Evolutionary conservation across 2,888 invertebrate species (phyloP).

Genomic region (Leptinotarsa haldemani): DNA sequence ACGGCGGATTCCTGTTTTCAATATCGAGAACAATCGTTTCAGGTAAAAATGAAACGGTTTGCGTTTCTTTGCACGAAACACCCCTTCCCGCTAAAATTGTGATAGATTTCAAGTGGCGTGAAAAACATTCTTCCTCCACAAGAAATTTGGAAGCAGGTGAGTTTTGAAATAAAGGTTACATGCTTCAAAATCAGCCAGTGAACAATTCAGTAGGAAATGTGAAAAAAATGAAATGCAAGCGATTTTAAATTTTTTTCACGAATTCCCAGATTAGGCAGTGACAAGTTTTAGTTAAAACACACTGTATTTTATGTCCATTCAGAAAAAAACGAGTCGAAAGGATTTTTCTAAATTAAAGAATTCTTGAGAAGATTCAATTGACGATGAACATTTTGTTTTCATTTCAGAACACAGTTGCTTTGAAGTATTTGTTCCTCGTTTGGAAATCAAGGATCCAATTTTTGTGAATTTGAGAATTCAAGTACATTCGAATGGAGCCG

Average conservation of each 20-base stretch:
- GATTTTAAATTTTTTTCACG: too few relatives aligned
- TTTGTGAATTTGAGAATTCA: slow-evolving; percentile 59
- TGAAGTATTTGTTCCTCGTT: slow-evolving; percentile 54
- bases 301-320: too few relatives aligned
- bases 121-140: slow-evolving; percentile 55
- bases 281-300: too few relatives aligned
- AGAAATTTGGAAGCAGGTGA: slow-evolving; percentile 59
- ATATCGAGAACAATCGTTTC: slow-evolving; percentile 59
- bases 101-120: slow-evolving; percentile 60
- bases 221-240: too few relatives aligned
- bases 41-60: slow-evolving; percentile 61
- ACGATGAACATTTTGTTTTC: not conserved
- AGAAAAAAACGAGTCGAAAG: too few relatives aligned
- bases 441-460: slow-evolving; percentile 53
- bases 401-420: slow-evolving; percentile 62
- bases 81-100: slow-evolving; percentile 52
- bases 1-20: slow-evolving; percentile 59
- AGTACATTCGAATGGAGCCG: slow-evolving; percentile 53
- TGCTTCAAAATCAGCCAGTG: too few relatives aligned
- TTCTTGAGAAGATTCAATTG: not conserved
- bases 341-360: too few relatives aligned
- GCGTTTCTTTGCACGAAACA: slow-evolving; percentile 58
- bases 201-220: too few relatives aligned
- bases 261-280: too few relatives aligned
- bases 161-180: not conserved